Base-by-base conservation (phyloP, 2,888 invertebrate genomes). In the Epistrophe grossulariae region DNA sequence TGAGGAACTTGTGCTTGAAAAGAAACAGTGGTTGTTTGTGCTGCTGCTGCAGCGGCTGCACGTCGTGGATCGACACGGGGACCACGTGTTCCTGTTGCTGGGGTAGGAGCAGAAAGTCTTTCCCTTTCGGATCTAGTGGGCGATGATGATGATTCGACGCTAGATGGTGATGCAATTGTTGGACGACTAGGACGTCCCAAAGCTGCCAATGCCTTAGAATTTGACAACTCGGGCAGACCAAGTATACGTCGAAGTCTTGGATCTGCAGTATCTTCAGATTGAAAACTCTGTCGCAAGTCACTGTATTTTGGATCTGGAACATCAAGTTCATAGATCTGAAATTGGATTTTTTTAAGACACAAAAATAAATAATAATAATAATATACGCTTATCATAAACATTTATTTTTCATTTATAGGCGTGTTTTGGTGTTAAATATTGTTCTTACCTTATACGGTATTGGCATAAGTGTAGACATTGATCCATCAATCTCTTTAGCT, bases 401-500 rank as follows among this genome's bases (percentile, higher is more conserved):
- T 24, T 2, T 24, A 24, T 24, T 24, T 24, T 24, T 24, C 24
- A 24, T 2, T 24, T 2, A 24, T 24, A 24, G n/a, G n/a, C n/a
- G n/a, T n/a, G n/a, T 24, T 24, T 2, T 24, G 24, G 3, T 15
- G 13, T 43, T 15, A 60, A 60, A 38, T 19, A 11, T 13, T 40
- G 0, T 24, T 66, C 92, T 90, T 89, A 95, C 93, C 91, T 95
- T 95, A 94, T 96, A 98, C 0, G 93, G 89, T 71, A 97, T 95
- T 0, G 96, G 96, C 0, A 95, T 95, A 91, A 97, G 97, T 55
- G 96, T 96, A 71, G 95, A 95, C 59, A 97, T 94, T 48, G 97
- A 96, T 10, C 96, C 97, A 90, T 97, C 97, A 84, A 98, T 97
- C 93, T 98, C 98, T 0, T 96, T 96, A 35, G 97, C 97, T 0